phyloP scores from a whole-genome alignment of 2,888 invertebrate species.

The Pollenia labialis region DNA sequence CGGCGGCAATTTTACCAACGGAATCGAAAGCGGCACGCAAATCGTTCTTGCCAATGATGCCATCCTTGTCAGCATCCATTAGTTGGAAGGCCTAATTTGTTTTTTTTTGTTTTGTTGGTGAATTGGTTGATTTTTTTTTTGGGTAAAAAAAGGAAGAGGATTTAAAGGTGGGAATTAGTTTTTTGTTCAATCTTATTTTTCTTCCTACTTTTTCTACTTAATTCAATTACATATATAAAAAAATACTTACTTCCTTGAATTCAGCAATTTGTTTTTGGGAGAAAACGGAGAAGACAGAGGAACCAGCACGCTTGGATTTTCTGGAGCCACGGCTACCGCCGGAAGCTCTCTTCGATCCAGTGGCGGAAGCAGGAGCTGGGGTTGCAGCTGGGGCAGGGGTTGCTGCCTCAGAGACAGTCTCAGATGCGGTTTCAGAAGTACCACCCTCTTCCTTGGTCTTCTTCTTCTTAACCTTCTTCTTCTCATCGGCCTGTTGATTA shows the following conservation, averaged over 20 bases:
- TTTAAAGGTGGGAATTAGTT: constrained; percentile 22
- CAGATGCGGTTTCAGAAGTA: constrained; percentile 85
- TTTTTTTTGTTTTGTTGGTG: constrained; percentile 1
- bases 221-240: background rate
- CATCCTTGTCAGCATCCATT: constrained; percentile 98
- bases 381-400: constrained; percentile 89
- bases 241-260: constrained; percentile 92
- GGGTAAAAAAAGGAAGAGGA: background rate
- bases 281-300: constrained; percentile 99
- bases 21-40: constrained; percentile 96
- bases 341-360: constrained; percentile 93
- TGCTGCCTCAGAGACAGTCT: constrained; percentile 86
- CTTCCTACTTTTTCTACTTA: constrained; percentile 1
- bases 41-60: constrained; percentile 94
- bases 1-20: constrained; percentile 94
- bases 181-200: background rate
- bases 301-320: constrained; percentile 94
- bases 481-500: constrained; percentile 92
- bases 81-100: constrained; percentile 92
- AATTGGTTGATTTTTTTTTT: background rate
- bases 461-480: constrained; percentile 96
- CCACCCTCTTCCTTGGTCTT: constrained; percentile 90
- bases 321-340: constrained; percentile 86
- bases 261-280: constrained; percentile 97
- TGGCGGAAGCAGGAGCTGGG: constrained; percentile 88